Percentiles rank a stretch among this genome's conserved stretches.
Conservation (phyloP, 1,140 invertebrate species). For the Drosophila willistoni region DNA sequence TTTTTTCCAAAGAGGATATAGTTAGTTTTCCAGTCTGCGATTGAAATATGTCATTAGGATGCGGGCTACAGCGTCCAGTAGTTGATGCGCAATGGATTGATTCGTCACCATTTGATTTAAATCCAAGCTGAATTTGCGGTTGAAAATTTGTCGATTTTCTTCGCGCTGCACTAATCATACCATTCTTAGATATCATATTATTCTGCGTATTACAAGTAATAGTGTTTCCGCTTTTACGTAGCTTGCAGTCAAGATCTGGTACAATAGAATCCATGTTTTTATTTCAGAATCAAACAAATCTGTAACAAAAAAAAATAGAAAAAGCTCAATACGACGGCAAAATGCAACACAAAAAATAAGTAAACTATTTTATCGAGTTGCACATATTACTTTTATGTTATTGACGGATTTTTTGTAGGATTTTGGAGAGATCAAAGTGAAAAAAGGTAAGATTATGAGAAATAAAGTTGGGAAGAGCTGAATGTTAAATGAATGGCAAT, state of each 20-base stretch:
- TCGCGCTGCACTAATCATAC: constrained; percentile 17
- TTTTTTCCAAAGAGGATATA: constrained; percentile 61
- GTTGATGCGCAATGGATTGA: constrained; percentile 26
- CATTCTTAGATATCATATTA: background rate
- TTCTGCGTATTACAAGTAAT: background rate
- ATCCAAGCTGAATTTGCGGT: constrained; percentile 40
- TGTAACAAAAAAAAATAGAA: background rate
- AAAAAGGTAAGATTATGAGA: no score
- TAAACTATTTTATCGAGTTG: no score
- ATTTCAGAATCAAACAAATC: background rate
- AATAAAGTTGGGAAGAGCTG: no score
- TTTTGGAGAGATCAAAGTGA: no score
- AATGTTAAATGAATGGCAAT: no score
- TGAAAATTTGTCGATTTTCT: constrained; percentile 62
- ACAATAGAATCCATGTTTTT: background rate
- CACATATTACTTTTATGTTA: no score
- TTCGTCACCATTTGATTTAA: constrained; percentile 53
- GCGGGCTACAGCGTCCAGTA: constrained; percentile 63
- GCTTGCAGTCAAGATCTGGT: constrained; percentile 4
- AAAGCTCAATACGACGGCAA: no score
- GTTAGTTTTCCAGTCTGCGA: constrained; percentile 60
- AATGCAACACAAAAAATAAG: no score
- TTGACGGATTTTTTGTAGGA: no score
- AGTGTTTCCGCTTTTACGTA: background rate
- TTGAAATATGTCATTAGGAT: constrained; percentile 62